Evolutionary conservation across 2,888 invertebrate species (phyloP).

Genomic region (Mycalesis mineus): DNA sequence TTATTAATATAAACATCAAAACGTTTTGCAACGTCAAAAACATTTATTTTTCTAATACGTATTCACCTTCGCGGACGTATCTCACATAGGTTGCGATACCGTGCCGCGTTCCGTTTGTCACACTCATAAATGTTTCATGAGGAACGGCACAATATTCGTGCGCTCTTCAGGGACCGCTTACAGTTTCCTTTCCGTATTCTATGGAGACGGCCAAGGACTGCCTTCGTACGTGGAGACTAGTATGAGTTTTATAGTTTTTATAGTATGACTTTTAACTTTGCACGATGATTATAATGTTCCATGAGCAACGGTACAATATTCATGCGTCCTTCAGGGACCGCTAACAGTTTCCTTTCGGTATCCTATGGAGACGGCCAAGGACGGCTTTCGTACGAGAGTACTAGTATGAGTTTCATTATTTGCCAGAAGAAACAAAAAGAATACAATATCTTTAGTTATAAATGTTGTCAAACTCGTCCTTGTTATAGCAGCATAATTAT

Average conservation of each 20-base stretch:
- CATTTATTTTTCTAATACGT: slow-evolving; percentile 13
- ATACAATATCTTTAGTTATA: too few species aligned
- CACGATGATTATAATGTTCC: too few species aligned
- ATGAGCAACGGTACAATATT: too few species aligned
- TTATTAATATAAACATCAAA: background rate
- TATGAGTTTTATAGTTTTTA: background rate
- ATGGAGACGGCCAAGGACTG: background rate
- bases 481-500: too few species aligned
- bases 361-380: too few species aligned
- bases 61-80: slow-evolving; percentile 10
- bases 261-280: too few species aligned
- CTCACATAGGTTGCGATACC: slow-evolving; percentile 8
- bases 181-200: slow-evolving; percentile 5
- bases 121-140: slow-evolving; percentile 30
- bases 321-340: too few species aligned
- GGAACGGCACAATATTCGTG: slow-evolving; percentile 16
- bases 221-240: background rate
- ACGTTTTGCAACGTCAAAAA: background rate
- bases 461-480: too few species aligned
- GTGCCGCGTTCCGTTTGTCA: slow-evolving; percentile 27
- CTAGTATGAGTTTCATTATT: too few species aligned
- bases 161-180: slow-evolving; percentile 22
- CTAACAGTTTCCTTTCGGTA: too few species aligned
- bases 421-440: too few species aligned
- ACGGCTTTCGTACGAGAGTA: too few species aligned